These are phyloP conservation scores for Tenthredo livida DNA, from an alignment of 2,888 invertebrate species.

Conservation along the genomic window DNA sequence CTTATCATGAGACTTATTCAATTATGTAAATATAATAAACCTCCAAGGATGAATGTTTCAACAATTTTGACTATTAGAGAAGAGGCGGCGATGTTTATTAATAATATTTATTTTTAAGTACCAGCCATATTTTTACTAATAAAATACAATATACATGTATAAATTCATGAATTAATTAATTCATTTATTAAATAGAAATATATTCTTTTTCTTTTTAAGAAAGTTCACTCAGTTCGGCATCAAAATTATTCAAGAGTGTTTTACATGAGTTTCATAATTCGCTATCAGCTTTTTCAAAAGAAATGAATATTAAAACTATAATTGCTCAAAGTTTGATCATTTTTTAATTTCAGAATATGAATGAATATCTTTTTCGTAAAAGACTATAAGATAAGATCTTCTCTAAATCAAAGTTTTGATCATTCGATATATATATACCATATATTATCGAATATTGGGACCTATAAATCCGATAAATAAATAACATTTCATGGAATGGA, in stretches of 20 bases:
- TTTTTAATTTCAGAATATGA: not conserved
- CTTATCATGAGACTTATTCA: not conserved
- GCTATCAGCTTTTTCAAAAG: not conserved
- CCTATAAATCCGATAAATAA: not conserved
- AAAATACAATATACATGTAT: slow-evolving; percentile 13
- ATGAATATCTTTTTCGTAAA: not conserved
- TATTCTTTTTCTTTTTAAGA: not conserved
- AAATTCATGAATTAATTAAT: not conserved
- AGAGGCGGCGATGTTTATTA: not conserved
- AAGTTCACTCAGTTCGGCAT: not conserved
- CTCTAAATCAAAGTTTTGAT: not conserved
- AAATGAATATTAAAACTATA: not conserved
- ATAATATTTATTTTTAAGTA: slow-evolving; percentile 21
- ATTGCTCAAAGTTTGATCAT: not conserved
- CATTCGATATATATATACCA: not conserved
- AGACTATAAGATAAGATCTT: not conserved
- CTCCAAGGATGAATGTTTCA: not conserved
- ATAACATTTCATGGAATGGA: not conserved
- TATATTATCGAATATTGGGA: not conserved
- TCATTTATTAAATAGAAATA: not conserved
- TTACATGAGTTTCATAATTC: not conserved
- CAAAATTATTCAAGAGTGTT: not conserved
- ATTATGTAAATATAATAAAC: too few relatives aligned
- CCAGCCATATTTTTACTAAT: slow-evolving; percentile 2
- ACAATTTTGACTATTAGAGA: not conserved